Evolutionary conservation across 2,113 vertebrate genomes (phyloP).

Genomic region (Pogona vitticeps): DNA sequence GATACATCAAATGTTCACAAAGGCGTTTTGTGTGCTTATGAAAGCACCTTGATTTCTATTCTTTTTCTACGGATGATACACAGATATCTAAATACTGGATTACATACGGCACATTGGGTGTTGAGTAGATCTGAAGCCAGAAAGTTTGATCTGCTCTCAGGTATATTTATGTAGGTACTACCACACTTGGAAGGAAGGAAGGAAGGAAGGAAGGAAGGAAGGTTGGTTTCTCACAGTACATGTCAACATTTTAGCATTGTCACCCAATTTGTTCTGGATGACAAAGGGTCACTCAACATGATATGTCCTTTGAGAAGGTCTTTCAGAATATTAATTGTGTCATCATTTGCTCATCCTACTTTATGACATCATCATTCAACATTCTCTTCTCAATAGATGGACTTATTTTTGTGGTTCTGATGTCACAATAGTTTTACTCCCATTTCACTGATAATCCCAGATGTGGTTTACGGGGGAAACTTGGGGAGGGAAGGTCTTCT

Average conservation of each 20-base stretch:
- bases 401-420: too few species aligned
- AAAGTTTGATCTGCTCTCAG: not conserved
- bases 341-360: not conserved
- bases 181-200: not conserved
- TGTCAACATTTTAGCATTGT: not conserved
- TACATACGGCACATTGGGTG: not conserved
- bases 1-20: not conserved
- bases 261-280: not conserved
- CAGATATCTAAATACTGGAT: not conserved
- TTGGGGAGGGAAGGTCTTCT: too few species aligned
- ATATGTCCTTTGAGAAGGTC: not conserved
- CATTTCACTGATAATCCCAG: too few species aligned
- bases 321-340: not conserved
- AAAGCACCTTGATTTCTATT: slow-evolving; percentile 11
- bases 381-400: too few species aligned
- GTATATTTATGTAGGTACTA: not conserved
- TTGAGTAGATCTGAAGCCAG: not conserved
- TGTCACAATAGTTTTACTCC: too few species aligned
- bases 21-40: not conserved
- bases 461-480: too few species aligned
- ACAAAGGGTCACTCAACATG: not conserved
- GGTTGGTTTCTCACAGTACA: not conserved
- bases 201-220: too few species aligned
- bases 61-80: not conserved
- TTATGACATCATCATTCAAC: too few species aligned